Evolutionary conservation across 1,140 invertebrate genomes (phyloP).

Genomic region (Melipona quadrifasciata): DNA sequence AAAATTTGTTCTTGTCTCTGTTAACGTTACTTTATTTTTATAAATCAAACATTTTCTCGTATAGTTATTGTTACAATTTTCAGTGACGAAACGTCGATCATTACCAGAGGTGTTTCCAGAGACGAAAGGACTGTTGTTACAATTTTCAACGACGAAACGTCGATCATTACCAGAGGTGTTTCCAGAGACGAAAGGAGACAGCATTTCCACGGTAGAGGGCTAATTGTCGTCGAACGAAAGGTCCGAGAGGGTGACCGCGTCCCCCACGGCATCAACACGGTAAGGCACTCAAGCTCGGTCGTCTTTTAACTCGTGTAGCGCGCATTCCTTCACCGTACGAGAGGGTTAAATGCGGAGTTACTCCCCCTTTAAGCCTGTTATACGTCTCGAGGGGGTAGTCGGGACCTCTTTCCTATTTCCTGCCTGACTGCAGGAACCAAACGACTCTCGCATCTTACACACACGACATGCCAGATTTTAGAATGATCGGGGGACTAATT

Average conservation of each 20-base stretch:
- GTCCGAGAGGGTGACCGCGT: conserved; percentile 70
- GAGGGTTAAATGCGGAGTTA: conserved; percentile 71
- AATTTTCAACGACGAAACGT: conserved; percentile 21
- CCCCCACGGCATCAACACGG: conserved; percentile 72
- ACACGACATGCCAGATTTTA: conserved; percentile 54
- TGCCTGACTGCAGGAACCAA: conserved; percentile 61
- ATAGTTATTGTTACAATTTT: background rate
- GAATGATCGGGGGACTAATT: conserved; percentile 5
- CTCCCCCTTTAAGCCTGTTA: conserved; percentile 70
- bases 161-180: conserved; percentile 64
- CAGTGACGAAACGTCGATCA: conserved; percentile 44
- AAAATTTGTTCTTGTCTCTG: background rate
- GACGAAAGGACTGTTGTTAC: conserved; percentile 34
- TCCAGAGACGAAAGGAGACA: conserved; percentile 59
- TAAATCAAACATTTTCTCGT: background rate
- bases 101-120: conserved; percentile 63
- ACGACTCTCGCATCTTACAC: conserved; percentile 58
- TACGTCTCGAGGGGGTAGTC: conserved; percentile 64
- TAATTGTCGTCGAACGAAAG: conserved; percentile 75
- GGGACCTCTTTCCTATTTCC: conserved; percentile 62
- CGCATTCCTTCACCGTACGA: conserved; percentile 66
- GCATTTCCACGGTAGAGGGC: conserved; percentile 61
- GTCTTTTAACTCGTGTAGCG: conserved; percentile 77
- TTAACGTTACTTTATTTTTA: too few species aligned
- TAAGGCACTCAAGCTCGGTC: conserved; percentile 79